These are phyloP conservation scores for Drosophila planitibia DNA, from an alignment of 2,888 invertebrate genomes.

Conservation along the genomic window DNA sequence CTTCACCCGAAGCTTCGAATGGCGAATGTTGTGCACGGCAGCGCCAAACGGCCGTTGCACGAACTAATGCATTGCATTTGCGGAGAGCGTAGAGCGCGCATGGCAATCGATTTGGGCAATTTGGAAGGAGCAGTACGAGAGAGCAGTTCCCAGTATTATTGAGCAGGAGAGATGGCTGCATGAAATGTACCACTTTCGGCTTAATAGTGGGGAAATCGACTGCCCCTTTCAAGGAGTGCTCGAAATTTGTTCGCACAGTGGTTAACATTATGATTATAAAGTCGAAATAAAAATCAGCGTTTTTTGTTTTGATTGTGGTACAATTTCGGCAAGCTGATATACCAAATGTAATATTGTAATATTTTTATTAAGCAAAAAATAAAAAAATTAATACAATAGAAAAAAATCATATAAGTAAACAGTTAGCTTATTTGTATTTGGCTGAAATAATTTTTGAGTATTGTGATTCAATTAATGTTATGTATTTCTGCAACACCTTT, in stretches of 20 bases:
- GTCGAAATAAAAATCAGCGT: not conserved
- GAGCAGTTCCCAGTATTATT: not conserved
- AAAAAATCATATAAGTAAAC: not conserved
- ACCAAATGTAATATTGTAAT: not conserved
- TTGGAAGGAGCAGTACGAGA: not conserved
- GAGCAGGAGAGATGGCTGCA: not conserved
- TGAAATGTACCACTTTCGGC: not conserved
- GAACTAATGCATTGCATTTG: constrained; percentile 13
- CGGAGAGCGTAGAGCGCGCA: constrained; percentile 35
- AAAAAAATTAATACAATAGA: fast-evolving
- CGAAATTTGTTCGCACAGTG: not conserved
- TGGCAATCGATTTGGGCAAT: not conserved
- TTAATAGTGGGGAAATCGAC: not conserved
- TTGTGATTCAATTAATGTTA: not conserved
- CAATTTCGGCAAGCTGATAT: not conserved
- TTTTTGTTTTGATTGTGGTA: fast-evolving
- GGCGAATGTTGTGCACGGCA: constrained; percentile 12
- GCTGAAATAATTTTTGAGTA: too few species aligned
- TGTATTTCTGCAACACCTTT: not conserved
- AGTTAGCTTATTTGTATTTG: not conserved
- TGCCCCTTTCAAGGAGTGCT: not conserved
- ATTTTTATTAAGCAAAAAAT: not conserved
- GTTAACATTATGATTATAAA: not conserved
- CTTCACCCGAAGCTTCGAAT: constrained; percentile 10
- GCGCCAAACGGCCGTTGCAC: constrained; percentile 44